Percentiles rank a stretch among this genome's conserved stretches.
Conservation (phyloP, 2,888 invertebrate genomes). For the Imbricaverruca yamaguchii region DNA sequence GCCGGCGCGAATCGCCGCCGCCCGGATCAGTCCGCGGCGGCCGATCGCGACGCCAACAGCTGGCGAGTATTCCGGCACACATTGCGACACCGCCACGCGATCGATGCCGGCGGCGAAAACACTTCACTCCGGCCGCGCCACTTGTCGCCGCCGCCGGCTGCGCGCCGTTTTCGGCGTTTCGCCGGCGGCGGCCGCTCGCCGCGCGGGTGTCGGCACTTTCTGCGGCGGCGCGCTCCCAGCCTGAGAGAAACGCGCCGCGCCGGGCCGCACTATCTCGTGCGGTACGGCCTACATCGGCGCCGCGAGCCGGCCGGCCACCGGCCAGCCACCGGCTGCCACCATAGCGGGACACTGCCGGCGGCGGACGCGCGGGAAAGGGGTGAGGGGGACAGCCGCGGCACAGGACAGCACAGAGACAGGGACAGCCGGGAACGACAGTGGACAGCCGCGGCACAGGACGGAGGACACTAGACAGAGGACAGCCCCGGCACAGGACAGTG, state of each 20-base stretch:
- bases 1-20: no score
- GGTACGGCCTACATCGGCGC: not conserved
- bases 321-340: not conserved
- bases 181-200: not conserved
- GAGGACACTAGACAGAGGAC: not conserved
- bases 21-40: no score
- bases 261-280: not conserved
- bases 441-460: not conserved
- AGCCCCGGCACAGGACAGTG: not conserved
- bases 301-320: not conserved
- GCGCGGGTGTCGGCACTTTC: conserved; percentile 4
- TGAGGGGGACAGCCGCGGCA: not conserved
- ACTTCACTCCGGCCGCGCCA: no score
- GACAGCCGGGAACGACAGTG: no score
- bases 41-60: no score
- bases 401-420: no score
- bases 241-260: not conserved
- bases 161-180: not conserved
- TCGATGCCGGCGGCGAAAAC: no score
- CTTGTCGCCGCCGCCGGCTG: no score
- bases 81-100: no score
- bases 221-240: not conserved
- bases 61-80: no score
- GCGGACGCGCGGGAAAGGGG: not conserved
- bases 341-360: not conserved